Evolutionary conservation across 92 coral and sea anemone species (phyloP), one percentile per base, ranked within the genome.

Genomic region (Montipora capitata): DNA sequence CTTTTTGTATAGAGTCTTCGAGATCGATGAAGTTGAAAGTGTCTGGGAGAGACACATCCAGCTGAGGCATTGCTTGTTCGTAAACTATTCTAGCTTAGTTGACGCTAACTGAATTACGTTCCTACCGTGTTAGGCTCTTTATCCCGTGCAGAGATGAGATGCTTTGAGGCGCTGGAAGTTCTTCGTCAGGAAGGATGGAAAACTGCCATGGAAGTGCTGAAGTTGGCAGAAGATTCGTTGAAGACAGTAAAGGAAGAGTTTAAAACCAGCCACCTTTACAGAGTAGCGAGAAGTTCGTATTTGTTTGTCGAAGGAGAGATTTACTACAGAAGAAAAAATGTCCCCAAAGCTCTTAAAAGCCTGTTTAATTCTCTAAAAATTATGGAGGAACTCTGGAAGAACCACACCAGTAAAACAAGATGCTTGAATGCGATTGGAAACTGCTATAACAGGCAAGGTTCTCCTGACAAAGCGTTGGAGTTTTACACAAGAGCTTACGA

Each of bases 391-490:
- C 59, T 77, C n/a, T 56, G 83, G 43, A 59, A 57, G 5, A 63
- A 45, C 43, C 94, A 92, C 77, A 91, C 92, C 27, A 74, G 76
- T 3, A 92, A 84, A 18, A 84, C 96, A 1, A 69, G 92, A 65
- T 88, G 93, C 40, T 66, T 91, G n/a, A 92, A 94, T 80, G 85
- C 90, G 66, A 94, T 94, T 71, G 96, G 96, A 8, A 91, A 91
- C 18, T 91, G 92, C 42, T 82, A 78, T 39, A 77, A 41, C 81
- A 39, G 61, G 3, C 63, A 84, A 3, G 54, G 82, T 87, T 89
- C 90, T 51, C 86, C 86, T 3, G 42, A 57, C 9, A 76, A 12
- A 20, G 96, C 96, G 13, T 45, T 77, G 8, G 7, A 1, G 20
- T 79, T 43, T 68, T 94, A 84, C 70, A 66, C 82, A 41, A 61